Percentiles rank a stretch among this genome's conserved stretches.
phyloP scores from a whole-genome alignment of 2,113 vertebrate genomes.

The Syrrhaptes paradoxus region DNA sequence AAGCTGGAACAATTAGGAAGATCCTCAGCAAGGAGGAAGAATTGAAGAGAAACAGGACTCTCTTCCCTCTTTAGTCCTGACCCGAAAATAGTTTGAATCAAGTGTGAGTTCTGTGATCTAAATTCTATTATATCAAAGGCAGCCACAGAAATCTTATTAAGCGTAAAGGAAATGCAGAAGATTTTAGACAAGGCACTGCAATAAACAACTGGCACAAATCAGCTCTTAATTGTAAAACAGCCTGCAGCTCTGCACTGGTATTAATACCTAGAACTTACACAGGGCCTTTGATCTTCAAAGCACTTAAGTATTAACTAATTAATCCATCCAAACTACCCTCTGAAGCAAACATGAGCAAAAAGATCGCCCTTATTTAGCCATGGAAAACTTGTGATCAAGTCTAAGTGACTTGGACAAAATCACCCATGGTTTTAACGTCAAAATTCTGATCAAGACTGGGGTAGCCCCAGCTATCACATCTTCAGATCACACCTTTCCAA shows the following conservation, averaged over 20 bases:
- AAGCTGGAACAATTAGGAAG: constrained; percentile 55
- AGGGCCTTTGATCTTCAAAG: constrained; percentile 52
- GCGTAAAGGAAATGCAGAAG: not conserved
- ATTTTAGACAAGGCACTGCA: not conserved
- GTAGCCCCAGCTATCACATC: not conserved
- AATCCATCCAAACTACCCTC: not conserved
- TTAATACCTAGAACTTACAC: constrained; percentile 2
- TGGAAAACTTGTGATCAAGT: not conserved
- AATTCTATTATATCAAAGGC: not conserved
- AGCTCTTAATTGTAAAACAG: not conserved
- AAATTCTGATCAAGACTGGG: not conserved
- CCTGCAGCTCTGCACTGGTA: not conserved
- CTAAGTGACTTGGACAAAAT: not conserved
- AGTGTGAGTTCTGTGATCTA: not conserved
- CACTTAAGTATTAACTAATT: constrained; percentile 1
- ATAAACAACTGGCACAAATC: constrained; percentile 42
- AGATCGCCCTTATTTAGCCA: not conserved
- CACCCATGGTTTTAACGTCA: not conserved
- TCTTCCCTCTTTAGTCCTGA: not conserved
- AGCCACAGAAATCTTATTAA: constrained; percentile 8
- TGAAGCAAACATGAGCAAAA: not conserved
- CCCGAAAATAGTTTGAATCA: not conserved
- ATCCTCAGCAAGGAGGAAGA: not conserved
- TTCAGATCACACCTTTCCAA: not conserved
- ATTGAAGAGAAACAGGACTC: not conserved